Conservation (phyloP, 1,140 invertebrate genomes). For the Drosophila baimaii region DNA sequence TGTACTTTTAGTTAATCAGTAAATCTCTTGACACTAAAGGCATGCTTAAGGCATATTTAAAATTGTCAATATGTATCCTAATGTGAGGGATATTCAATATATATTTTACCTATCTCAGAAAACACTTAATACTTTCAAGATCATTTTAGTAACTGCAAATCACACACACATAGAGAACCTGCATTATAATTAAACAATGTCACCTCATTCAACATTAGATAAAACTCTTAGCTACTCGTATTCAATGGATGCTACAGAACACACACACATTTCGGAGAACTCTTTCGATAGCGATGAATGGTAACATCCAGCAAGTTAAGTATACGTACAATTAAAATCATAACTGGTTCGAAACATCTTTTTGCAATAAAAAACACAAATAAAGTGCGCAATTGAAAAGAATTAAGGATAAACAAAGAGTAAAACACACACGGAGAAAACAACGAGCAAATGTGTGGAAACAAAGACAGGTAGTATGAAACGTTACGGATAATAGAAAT, state of each 20-base stretch:
- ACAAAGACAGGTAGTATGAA: constrained; percentile 44
- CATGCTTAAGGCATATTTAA: no score
- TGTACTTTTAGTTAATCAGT: neutral
- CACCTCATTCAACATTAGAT: constrained; percentile 10
- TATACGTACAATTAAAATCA: constrained; percentile 42
- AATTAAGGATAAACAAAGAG: constrained; percentile 34
- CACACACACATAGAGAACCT: constrained; percentile 12
- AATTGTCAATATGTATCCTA: neutral
- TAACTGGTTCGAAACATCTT: constrained; percentile 7
- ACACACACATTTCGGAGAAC: constrained; percentile 25
- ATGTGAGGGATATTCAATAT: no score
- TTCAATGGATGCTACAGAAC: neutral
- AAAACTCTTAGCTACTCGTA: no score
- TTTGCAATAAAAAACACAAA: constrained; percentile 43
- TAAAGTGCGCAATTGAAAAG: constrained; percentile 42
- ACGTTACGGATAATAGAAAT: constrained; percentile 39
- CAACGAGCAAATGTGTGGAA: constrained; percentile 59
- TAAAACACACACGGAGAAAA: constrained; percentile 19
- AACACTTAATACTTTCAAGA: neutral
- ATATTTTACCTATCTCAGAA: neutral
- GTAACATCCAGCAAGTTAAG: constrained; percentile 35
- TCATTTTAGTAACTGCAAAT: neutral
- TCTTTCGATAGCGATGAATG: constrained; percentile 24
- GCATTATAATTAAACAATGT: neutral
- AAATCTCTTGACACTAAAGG: neutral